Evolutionary conservation across 1,140 invertebrate genomes (phyloP).

Genomic region (Euura saliciscinereae): DNA sequence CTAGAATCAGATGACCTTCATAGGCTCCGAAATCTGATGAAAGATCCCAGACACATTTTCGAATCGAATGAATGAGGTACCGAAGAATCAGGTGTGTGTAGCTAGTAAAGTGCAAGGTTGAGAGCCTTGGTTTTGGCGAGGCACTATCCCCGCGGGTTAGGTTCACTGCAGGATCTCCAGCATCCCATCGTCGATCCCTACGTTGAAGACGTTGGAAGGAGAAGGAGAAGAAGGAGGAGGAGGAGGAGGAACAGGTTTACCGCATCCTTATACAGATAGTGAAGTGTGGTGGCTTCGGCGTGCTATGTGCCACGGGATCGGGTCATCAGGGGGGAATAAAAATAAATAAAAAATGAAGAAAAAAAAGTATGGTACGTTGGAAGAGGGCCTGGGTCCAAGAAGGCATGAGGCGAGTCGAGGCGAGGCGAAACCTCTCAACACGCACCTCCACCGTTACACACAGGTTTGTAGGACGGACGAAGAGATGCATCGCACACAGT

Average conservation of each 20-base stretch:
- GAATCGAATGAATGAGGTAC: too few relatives aligned
- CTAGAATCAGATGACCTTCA: too few relatives aligned
- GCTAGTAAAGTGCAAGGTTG: constrained; percentile 34
- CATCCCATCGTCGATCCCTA: too few relatives aligned
- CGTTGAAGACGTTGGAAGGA: neutral
- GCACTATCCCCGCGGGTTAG: too few relatives aligned
- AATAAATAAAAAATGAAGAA: neutral
- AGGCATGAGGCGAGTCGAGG: constrained; percentile 28
- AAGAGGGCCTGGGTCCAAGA: neutral
- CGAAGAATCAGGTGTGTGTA: constrained; percentile 7
- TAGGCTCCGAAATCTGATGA: too few relatives aligned
- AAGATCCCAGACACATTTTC: too few relatives aligned
- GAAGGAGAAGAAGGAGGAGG: constrained; percentile 17
- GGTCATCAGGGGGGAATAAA: neutral
- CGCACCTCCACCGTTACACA: constrained; percentile 18
- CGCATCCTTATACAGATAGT: constrained; percentile 36
- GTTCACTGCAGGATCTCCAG: too few relatives aligned
- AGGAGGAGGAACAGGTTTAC: constrained; percentile 37
- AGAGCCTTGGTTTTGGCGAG: constrained; percentile 23
- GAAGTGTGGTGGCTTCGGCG: constrained; percentile 2
- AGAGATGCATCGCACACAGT: neutral
- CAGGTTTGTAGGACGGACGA: neutral
- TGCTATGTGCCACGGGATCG: constrained; percentile 6
- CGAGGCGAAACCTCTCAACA: constrained; percentile 38
- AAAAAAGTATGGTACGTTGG: neutral